These are phyloP conservation scores for Hypocryptadius cinnamomeus DNA, from an alignment of 2,113 vertebrate genomes.

Conservation along the genomic window DNA sequence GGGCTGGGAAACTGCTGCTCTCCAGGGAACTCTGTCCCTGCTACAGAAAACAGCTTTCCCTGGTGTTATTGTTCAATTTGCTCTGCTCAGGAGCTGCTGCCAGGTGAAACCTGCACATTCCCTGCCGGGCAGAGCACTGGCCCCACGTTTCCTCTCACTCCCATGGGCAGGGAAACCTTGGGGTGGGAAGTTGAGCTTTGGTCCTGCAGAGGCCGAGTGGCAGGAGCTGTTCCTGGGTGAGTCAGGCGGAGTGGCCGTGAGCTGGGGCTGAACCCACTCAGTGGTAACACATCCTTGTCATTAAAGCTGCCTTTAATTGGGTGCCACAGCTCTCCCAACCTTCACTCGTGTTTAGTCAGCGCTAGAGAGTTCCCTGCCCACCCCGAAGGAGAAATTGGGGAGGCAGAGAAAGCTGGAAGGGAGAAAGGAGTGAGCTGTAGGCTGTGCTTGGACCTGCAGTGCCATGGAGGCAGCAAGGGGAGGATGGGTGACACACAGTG, in stretches of 20 bases:
- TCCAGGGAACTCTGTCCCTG: neutral
- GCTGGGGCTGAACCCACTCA: neutral
- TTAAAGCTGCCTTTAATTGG: neutral
- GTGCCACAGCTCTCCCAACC: neutral
- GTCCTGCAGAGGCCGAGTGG: neutral
- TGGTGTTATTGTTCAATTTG: neutral
- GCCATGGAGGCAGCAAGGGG: neutral
- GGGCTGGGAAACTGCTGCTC: neutral
- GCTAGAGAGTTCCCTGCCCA: neutral
- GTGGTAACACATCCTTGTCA: neutral
- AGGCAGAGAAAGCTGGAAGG: neutral
- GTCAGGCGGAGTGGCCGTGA: neutral
- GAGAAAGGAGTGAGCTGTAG: neutral
- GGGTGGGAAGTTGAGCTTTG: neutral
- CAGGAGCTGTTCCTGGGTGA: neutral
- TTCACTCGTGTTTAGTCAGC: neutral
- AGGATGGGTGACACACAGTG: neutral
- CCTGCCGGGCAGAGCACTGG: rapidly evolving
- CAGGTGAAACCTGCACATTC: neutral
- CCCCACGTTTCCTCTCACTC: rapidly evolving
- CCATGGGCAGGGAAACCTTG: neutral
- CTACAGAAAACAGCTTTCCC: neutral
- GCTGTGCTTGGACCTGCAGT: neutral
- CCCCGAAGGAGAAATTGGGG: neutral
- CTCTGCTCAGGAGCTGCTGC: rapidly evolving